phyloP scores from a whole-genome alignment of 2,888 invertebrate species.

The Microctonus brassicae region DNA sequence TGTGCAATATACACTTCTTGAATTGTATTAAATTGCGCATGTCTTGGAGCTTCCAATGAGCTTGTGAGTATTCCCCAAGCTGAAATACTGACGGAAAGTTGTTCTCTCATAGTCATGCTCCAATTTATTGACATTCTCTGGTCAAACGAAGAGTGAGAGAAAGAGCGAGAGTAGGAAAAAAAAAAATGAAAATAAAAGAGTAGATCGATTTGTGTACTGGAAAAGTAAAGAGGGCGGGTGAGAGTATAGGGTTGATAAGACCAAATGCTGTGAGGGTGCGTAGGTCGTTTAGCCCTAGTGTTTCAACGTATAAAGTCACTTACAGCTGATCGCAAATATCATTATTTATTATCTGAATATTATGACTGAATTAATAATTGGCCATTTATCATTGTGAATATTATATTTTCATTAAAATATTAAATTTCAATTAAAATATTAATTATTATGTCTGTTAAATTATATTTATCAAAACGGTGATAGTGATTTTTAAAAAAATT shows the following conservation, averaged over 20 bases:
- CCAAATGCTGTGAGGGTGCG: background rate
- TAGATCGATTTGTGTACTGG: slow-evolving; percentile 17
- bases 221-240: background rate
- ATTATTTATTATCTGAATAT: background rate
- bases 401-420: background rate
- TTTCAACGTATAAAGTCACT: slow-evolving; percentile 49
- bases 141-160: slow-evolving; percentile 30
- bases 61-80: slow-evolving; percentile 20
- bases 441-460: background rate
- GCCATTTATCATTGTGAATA: background rate
- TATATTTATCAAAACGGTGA: background rate
- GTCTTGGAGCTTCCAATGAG: slow-evolving; percentile 19
- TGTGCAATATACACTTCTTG: background rate
- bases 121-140: slow-evolving; percentile 63
- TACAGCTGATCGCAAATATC: slow-evolving; percentile 51
- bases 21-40: slow-evolving; percentile 33
- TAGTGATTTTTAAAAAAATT: background rate
- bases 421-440: background rate
- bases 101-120: slow-evolving; percentile 60
- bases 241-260: background rate
- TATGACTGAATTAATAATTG: background rate
- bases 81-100: slow-evolving; percentile 17
- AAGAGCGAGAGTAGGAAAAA: slow-evolving; percentile 33
- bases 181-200: slow-evolving; percentile 21
- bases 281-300: slow-evolving; percentile 42